Base-by-base conservation (phyloP, 2,888 invertebrate genomes). In the Drymonia ruficornis region DNA sequence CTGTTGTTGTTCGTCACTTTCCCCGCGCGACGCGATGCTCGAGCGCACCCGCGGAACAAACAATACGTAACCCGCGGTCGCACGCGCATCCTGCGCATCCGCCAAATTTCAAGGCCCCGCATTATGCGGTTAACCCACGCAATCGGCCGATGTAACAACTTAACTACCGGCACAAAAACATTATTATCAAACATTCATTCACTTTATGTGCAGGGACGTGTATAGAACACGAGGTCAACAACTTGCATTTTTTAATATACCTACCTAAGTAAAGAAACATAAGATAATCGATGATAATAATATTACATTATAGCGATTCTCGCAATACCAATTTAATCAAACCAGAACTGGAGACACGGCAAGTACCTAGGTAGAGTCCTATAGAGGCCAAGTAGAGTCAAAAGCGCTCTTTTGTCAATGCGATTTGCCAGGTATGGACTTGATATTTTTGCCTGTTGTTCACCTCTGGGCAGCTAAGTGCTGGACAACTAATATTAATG, bases 1-100 rank as follows among this genome's bases (percentile, higher is more conserved):
- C n/a, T n/a, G n/a, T n/a, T 63, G 78, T 74, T 83, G 80, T 84
- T 82, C 72, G 81, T 65, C 81, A 86, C 91, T 91, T 92, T 91
- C 91, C 83, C 91, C 74, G 69, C 71, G 63, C 51, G 63, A 60
- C 63, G 68, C 72, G 73, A 52, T 61, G 55, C 65, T 63, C 61
- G 63, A 59, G 57, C 59, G 67, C 66, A 50, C 50, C 67, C 65
- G 61, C 76, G 67, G 70, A 75, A 77, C 78, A 80, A 79, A 82
- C 83, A 83, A 79, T 75, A 82, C 83, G 82, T 87, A 84, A 85
- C 81, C 80, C 80, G 73, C 76, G 82, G 83, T 82, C 80, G 71
- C 74, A 69, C 58, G 70, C 56, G 61, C 64, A 77, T 80, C 80
- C 80, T 80, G 74, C 80, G 80, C 74, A 82, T 86, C 87, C 87